Conservation (phyloP, 2,888 invertebrate species). For the Ophion costatus region DNA sequence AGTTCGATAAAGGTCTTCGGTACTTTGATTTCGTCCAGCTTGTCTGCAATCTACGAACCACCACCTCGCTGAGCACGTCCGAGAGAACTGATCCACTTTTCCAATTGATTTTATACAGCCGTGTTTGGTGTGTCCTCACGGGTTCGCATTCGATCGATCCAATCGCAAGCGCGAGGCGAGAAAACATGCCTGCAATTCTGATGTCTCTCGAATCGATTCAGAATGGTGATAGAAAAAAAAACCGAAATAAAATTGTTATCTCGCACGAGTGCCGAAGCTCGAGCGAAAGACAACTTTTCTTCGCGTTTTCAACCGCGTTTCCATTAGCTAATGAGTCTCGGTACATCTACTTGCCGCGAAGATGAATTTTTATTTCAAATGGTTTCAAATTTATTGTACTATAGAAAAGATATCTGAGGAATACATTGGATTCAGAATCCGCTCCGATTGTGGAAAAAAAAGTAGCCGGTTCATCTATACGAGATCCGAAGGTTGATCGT, state of each 20-base stretch:
- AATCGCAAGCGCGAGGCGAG: conserved; percentile 19
- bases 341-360: conserved; percentile 15
- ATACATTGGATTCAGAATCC: no score
- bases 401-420: neutral
- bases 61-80: neutral
- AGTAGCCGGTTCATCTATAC: no score
- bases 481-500: no score
- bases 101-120: conserved; percentile 9
- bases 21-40: neutral
- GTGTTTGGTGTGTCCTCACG: conserved; percentile 7
- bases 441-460: no score
- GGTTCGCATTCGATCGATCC: conserved; percentile 26
- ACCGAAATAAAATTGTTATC: neutral
- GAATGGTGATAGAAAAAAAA: neutral
- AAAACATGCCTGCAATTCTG: conserved; percentile 66
- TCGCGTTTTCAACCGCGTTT: conserved; percentile 73
- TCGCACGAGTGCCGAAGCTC: neutral
- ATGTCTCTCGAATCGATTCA: neutral
- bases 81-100: conserved; percentile 9
- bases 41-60: conserved; percentile 6
- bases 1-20: neutral
- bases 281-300: neutral
- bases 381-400: neutral
- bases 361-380: neutral
- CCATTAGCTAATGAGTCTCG: conserved; percentile 76